Conservation (phyloP, 2,113 vertebrate species). For the Macaca mulatta region DNA sequence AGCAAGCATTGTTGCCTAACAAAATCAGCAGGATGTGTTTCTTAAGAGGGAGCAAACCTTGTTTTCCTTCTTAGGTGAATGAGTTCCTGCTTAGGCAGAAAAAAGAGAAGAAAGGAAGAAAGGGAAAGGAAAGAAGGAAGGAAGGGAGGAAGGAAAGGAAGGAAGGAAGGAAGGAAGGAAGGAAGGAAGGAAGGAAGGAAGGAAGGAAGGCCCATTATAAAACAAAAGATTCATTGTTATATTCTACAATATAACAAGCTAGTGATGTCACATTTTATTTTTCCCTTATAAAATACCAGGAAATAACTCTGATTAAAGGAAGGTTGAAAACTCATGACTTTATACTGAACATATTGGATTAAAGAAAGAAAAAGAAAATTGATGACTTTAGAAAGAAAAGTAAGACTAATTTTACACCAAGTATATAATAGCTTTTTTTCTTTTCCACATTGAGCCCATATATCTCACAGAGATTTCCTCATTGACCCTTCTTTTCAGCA, state of each 20-base stretch:
- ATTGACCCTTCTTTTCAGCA: not conserved
- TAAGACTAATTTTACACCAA: not conserved
- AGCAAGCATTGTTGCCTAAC: not conserved
- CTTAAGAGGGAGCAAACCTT: not conserved
- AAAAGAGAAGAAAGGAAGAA: not conserved
- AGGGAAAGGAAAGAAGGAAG: not conserved
- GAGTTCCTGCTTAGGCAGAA: not conserved
- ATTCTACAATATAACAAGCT: not conserved
- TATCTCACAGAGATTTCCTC: not conserved
- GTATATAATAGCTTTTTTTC: not conserved
- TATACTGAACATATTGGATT: too few species aligned
- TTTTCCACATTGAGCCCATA: not conserved
- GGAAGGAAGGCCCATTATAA: not conserved
- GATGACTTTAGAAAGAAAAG: not conserved
- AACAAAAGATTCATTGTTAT: not conserved
- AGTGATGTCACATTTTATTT: not conserved
- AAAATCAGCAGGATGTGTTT: not conserved
- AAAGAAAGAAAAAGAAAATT: not conserved
- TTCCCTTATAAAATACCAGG: not conserved
- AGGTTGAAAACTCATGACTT: not conserved
- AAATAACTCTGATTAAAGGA: not conserved
- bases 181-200: fast-evolving
- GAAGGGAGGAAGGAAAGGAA: fast-evolving
- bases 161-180: fast-evolving
- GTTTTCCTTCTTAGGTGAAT: not conserved